Evolutionary conservation across 2,888 invertebrate species (phyloP).

Genomic region (Ochropleura leucogaster): DNA sequence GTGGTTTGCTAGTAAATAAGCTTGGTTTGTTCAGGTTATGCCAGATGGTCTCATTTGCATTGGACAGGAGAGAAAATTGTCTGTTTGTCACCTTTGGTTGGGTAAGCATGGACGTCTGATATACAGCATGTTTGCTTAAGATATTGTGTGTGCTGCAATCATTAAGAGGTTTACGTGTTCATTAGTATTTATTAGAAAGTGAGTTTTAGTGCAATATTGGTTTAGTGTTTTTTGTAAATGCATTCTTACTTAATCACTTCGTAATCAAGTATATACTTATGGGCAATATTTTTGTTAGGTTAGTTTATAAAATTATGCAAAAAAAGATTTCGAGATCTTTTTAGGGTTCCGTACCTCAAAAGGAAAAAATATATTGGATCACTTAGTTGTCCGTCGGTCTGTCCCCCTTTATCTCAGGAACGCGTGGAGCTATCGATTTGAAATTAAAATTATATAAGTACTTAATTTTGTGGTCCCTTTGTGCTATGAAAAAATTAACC

Average conservation of each 20-base stretch:
- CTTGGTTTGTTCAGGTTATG: conserved; percentile 64
- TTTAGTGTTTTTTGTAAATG: background rate
- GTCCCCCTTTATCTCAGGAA: no score
- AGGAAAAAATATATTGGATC: no score
- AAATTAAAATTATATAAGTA: no score
- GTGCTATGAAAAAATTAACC: no score
- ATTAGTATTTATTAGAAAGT: conserved; percentile 22
- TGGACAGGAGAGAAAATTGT: conserved; percentile 82
- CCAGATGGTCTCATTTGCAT: conserved; percentile 83
- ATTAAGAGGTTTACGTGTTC: conserved; percentile 48
- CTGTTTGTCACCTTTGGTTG: conserved; percentile 80
- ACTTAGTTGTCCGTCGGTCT: no score
- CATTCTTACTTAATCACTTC: background rate
- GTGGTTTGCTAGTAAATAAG: conserved; percentile 22
- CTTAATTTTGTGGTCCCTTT: no score
- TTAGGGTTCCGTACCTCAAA: no score
- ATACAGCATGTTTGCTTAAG: conserved; percentile 54
- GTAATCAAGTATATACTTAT: background rate
- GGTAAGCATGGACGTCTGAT: conserved; percentile 66
- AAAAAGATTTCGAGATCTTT: background rate
- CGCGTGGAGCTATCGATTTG: no score
- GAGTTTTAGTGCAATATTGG: conserved; percentile 6
- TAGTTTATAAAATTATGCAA: no score
- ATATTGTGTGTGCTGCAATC: conserved; percentile 54
- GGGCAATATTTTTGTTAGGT: background rate